These are phyloP conservation scores for Hartigia nigra DNA, from an alignment of 2,888 invertebrate species.

Conservation along the genomic window DNA sequence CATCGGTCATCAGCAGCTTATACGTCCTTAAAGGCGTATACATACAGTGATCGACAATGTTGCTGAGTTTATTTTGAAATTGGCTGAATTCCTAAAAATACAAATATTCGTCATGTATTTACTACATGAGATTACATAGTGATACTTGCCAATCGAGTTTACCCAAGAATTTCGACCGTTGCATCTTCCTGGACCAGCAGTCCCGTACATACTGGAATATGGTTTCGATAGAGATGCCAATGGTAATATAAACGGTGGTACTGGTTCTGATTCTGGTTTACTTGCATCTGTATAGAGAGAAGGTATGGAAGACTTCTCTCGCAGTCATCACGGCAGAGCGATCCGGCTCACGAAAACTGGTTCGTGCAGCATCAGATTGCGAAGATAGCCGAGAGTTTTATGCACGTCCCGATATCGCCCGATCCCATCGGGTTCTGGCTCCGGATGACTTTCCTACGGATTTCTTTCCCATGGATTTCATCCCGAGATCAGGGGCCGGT, in stretches of 20 bases:
- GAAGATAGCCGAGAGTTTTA: conserved; percentile 62
- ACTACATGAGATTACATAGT: background rate
- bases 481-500: background rate
- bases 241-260: background rate
- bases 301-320: conserved; percentile 48
- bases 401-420: conserved; percentile 51
- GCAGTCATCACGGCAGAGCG: conserved; percentile 4
- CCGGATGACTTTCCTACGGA: conserved; percentile 60
- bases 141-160: background rate
- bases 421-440: conserved; percentile 52
- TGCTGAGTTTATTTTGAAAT: background rate
- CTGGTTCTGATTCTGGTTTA: background rate
- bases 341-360: conserved; percentile 55
- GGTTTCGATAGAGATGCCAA: background rate
- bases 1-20: conserved; percentile 45
- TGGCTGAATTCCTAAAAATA: background rate
- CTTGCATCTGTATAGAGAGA: conserved; percentile 43
- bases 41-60: too few species aligned
- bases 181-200: background rate
- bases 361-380: conserved; percentile 64
- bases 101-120: background rate
- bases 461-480: conserved; percentile 59
- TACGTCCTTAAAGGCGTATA: background rate
- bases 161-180: background rate
- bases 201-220: background rate